Evolutionary conservation across 2,797 vertebrate genomes (phyloP), one percentile per base, ranked within the genome.

Genomic region (Melanotaenia maccullochi): DNA sequence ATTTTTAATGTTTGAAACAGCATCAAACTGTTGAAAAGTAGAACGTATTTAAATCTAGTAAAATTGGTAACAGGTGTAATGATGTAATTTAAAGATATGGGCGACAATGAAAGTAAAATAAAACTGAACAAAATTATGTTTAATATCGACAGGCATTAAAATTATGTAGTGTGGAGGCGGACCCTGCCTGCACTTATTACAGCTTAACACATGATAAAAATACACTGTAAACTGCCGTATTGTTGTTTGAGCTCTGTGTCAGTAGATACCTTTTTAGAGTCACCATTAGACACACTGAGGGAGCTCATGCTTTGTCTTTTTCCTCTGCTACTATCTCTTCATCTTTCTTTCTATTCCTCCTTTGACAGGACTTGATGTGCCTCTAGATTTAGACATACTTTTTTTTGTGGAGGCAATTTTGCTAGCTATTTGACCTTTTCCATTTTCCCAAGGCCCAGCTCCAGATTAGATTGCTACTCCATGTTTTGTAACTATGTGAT

Each of bases 371-470:
- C 84, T 87, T 90, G 87, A 93, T 90, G 78, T 85, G 90, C 81
- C 82, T 90, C 89, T 90, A 91, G 92, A 94, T 94, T 93, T 94
- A 94, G 92, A 93, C 89, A 87, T 89, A 82, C 77, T 93, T 91
- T 91, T 91, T 85, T 90, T 91, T 86, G 88, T 90, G 90, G 85
- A 91, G 88, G 92, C 93, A 91, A 92, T 92, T 93, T 91, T 93
- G 90, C 86, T 79, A 92, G 92, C 92, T 91, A 88, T 94, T 94
- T 94, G 93, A 94, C 92, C 93, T 94, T 94, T 94, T 94, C 89
- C 90, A 91, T 92, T 93, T 94, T 94, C 93, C 92, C 92, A 93
- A 93, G 93, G 92, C 93, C 92, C 90, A 78, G 81, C 89, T 89
- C 88, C 85, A 90, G 92, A 94, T 94, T 93, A 92, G 89, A 93